Evolutionary conservation across 1,140 invertebrate species (phyloP), one percentile per base, ranked within the genome.

Genomic region (Stegodyphus mimosarum): DNA sequence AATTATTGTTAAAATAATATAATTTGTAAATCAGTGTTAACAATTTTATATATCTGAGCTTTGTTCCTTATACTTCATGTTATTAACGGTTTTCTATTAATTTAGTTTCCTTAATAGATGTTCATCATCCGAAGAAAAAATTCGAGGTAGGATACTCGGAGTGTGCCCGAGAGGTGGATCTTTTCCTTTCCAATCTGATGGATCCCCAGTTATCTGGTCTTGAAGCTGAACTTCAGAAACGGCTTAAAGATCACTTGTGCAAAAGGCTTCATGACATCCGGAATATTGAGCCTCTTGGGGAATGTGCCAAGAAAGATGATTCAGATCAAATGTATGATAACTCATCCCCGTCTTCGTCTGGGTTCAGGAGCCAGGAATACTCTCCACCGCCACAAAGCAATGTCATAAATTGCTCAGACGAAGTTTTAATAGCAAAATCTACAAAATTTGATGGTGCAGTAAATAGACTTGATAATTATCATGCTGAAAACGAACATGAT

Each of bases 131-230:
- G 0, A 84, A 73, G 52, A 77, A 78, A 18, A 86, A 77, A 13
- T 86, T 78, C 17, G 83, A 86, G 72, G 18, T 71, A 4, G 83
- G 83, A 2, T 86, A 64, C 50, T 10, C 75, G 15, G 83, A 86
- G 52, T 86, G 83, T 13, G 75, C 53, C 7, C 66, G 69, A 9
- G 71, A 86, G 67, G 83, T 86, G 6, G 83, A 86, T n/a, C 67
- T 78, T 7, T 86, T 86, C 49, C 51, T 86, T 9, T 55, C 74
- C 2, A 78, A 11, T 33, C 67, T 77, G n/a, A 53, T 50, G 7
- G 60, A 83, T 48, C 55, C 70, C 7, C 72, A 83, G 5, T 15
- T 83, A 2, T 53, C 17, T 0, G 52, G 55, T n/a, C 6, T 84
- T 0, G 75, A 86, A 15, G 51, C 4, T 50, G 50, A 72, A 15